Percentiles rank a stretch among this genome's conserved stretches.
phyloP scores from a whole-genome alignment of 2,113 vertebrate genomes.

The Paramormyrops kingsleyae region DNA sequence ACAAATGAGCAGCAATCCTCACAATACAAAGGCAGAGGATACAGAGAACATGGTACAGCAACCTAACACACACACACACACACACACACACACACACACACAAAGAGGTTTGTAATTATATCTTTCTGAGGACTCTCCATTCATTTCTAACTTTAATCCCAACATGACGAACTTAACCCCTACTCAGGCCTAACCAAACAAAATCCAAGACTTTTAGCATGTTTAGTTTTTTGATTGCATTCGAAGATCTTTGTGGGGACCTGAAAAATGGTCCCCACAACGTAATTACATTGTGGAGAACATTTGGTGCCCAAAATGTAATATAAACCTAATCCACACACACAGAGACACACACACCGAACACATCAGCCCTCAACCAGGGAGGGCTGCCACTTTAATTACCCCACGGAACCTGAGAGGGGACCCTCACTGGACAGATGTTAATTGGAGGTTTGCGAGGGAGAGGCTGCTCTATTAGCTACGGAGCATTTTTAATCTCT shows the following conservation, averaged over 20 bases:
- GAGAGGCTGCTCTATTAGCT: not conserved
- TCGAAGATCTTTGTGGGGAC: no score
- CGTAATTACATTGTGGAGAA: no score
- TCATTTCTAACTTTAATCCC: no score
- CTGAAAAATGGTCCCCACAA: no score
- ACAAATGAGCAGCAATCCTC: not conserved
- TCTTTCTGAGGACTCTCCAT: no score
- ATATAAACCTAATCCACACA: no score
- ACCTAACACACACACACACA: not conserved
- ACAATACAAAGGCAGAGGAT: not conserved
- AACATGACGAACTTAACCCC: no score
- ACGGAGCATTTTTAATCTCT: not conserved
- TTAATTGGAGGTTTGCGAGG: not conserved
- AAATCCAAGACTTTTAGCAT: no score
- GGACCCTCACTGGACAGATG: not conserved
- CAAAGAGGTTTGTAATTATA: not conserved
- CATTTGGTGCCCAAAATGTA: no score
- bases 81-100: not conserved
- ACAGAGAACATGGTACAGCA: not conserved
- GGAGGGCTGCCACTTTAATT: conserved; percentile 17
- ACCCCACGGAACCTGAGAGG: not conserved
- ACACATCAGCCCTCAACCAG: not conserved
- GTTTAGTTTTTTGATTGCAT: no score
- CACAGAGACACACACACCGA: not conserved
- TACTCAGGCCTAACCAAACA: no score